Evolutionary conservation across 2,888 invertebrate species (phyloP).

Genomic region (Microplitis manilae): DNA sequence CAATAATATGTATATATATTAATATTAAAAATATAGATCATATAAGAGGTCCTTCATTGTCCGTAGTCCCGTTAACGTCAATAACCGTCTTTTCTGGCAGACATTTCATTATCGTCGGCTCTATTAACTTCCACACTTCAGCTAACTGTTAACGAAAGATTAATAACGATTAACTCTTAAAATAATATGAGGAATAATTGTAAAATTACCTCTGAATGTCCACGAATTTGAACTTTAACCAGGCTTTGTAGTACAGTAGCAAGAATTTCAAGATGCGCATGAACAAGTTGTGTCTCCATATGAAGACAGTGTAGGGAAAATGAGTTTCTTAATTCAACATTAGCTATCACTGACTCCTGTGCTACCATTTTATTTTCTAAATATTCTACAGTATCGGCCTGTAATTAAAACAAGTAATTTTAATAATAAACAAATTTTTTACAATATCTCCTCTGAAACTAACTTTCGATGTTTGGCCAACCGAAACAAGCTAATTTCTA

Average conservation of each 20-base stretch:
- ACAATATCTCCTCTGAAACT: neutral
- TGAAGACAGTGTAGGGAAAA: conserved; percentile 78
- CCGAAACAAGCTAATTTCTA: too few species aligned
- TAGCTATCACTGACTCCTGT: conserved; percentile 77
- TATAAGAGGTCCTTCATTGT: conserved; percentile 42
- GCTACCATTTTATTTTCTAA: conserved; percentile 77
- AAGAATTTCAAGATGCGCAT: conserved; percentile 76
- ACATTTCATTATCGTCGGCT: conserved; percentile 73
- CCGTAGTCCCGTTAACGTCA: conserved; percentile 49
- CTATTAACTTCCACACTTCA: conserved; percentile 75
- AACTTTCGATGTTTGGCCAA: too few species aligned
- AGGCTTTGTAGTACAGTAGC: conserved; percentile 76
- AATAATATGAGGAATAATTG: conserved; percentile 9
- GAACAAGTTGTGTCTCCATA: conserved; percentile 77
- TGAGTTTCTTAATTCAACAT: conserved; percentile 76
- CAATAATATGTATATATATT: neutral
- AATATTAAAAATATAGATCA: conserved; percentile 30
- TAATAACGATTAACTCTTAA: conserved; percentile 35
- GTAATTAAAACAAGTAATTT: conserved; percentile 41
- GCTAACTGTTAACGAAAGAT: conserved; percentile 70
- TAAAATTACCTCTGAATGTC: conserved; percentile 74
- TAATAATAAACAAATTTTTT: neutral
- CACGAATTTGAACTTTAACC: conserved; percentile 74
- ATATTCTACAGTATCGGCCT: conserved; percentile 77
- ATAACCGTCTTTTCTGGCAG: conserved; percentile 69